phyloP scores from a whole-genome alignment of 2,888 invertebrate species.

The Agonopterix heracliana region DNA sequence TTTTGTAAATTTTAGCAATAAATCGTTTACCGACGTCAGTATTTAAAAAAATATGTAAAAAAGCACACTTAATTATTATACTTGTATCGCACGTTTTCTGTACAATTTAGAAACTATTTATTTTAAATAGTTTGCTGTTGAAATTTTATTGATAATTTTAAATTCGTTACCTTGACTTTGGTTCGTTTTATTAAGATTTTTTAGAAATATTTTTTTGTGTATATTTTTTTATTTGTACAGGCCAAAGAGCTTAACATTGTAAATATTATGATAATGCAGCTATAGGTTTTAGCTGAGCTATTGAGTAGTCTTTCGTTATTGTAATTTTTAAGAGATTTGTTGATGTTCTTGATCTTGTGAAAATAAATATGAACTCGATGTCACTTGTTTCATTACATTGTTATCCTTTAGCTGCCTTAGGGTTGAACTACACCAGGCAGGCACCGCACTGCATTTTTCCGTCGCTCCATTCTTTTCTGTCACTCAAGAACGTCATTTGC shows the following conservation, averaged over 20 bases:
- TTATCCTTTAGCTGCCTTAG: no score
- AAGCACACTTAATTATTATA: conserved; percentile 12
- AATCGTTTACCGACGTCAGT: conserved; percentile 54
- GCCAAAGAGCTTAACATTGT: conserved; percentile 72
- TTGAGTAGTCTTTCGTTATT: conserved; percentile 64
- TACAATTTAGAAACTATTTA: conserved; percentile 37
- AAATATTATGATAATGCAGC: conserved; percentile 59
- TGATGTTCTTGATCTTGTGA: conserved; percentile 75
- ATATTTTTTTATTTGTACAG: conserved; percentile 59
- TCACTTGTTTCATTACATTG: conserved; percentile 1
- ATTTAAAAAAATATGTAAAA: conserved; percentile 27
- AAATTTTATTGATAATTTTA: conserved; percentile 70
- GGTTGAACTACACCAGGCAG: no score
- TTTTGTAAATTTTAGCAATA: conserved; percentile 41
- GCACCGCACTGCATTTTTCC: no score
- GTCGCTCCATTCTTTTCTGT: no score
- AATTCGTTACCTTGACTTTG: conserved; percentile 61
- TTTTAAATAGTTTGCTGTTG: conserved; percentile 37
- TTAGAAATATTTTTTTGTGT: conserved; percentile 45
- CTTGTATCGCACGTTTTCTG: conserved; percentile 25
- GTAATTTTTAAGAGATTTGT: conserved; percentile 74
- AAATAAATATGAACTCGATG: conserved; percentile 62
- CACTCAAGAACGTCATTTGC: no score
- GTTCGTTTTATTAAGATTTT: conserved; percentile 52
- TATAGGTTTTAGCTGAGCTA: conserved; percentile 44